phyloP scores from a whole-genome alignment of 2,113 vertebrate genomes.

The Lichenostomus cassidix region DNA sequence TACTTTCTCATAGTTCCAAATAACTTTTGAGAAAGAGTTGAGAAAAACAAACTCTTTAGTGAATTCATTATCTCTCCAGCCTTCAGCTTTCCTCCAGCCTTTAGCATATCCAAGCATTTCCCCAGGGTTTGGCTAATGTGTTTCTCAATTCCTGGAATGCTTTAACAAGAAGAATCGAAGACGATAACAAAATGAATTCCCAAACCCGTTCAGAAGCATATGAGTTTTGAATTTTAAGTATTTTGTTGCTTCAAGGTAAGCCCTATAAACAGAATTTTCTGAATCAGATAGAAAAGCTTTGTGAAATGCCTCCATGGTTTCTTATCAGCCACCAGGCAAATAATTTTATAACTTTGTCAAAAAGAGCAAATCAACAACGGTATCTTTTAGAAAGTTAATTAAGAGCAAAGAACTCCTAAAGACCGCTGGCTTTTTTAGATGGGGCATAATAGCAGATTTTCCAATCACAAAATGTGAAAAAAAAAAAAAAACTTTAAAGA shows the following conservation, averaged over 20 bases:
- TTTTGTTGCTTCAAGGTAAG: not conserved
- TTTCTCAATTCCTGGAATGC: constrained; percentile 31
- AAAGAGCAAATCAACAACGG: not conserved
- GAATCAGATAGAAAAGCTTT: not conserved
- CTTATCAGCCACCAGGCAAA: not conserved
- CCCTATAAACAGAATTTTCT: not conserved
- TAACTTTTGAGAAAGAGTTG: not conserved
- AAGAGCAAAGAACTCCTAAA: not conserved
- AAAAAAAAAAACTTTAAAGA: not conserved
- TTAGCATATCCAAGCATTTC: constrained; percentile 15
- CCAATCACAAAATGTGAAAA: not conserved
- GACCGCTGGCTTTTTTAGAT: not conserved
- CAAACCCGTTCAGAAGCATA: not conserved
- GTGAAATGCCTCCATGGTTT: not conserved
- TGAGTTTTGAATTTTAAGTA: constrained; percentile 32
- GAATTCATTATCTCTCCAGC: constrained; percentile 6
- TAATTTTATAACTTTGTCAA: not conserved
- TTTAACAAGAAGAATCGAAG: constrained; percentile 37
- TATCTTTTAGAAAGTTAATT: not conserved
- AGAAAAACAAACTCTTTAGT: not conserved
- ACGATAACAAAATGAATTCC: not conserved
- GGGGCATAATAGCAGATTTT: not conserved
- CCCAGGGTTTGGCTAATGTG: constrained; percentile 5
- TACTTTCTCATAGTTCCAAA: not conserved
- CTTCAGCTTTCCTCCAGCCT: not conserved